Evolutionary conservation across 2,113 vertebrate species (phyloP).

Genomic region (Chionomys nivalis): DNA sequence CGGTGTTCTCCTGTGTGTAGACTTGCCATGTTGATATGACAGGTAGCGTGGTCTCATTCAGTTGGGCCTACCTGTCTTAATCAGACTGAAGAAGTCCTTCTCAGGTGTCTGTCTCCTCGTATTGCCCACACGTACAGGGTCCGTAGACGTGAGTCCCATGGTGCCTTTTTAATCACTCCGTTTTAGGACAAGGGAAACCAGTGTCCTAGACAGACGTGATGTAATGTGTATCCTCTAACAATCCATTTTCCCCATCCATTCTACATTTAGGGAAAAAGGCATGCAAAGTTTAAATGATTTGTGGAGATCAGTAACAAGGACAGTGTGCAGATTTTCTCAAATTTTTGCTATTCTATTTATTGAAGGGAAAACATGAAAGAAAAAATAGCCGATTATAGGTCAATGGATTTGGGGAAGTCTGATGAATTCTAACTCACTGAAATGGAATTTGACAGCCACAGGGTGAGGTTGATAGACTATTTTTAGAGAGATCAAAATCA

Average conservation of each 20-base stretch:
- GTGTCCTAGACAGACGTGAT: not conserved
- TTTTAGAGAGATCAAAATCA: slow-evolving; percentile 3
- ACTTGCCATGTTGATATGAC: not conserved
- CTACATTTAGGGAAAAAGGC: not conserved
- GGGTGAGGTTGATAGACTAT: not conserved
- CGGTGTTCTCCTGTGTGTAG: not conserved
- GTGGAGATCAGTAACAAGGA: not conserved
- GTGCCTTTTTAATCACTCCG: not conserved
- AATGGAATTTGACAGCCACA: not conserved
- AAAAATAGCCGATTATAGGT: not conserved
- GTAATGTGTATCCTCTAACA: not conserved
- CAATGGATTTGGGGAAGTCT: not conserved
- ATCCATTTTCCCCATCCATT: not conserved
- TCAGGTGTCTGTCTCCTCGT: not conserved
- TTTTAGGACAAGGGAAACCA: not conserved
- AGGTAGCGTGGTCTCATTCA: not conserved
- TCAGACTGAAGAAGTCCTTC: not conserved
- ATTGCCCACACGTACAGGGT: not conserved
- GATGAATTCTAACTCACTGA: not conserved
- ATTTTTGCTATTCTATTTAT: slow-evolving; percentile 7
- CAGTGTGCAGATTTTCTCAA: not conserved
- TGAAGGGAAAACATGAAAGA: not conserved
- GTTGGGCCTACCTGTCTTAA: not conserved
- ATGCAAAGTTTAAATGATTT: not conserved
- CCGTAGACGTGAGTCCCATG: not conserved